Base-by-base conservation (phyloP, 2,797 vertebrate species). In the Orientallactaga sibirica region DNA sequence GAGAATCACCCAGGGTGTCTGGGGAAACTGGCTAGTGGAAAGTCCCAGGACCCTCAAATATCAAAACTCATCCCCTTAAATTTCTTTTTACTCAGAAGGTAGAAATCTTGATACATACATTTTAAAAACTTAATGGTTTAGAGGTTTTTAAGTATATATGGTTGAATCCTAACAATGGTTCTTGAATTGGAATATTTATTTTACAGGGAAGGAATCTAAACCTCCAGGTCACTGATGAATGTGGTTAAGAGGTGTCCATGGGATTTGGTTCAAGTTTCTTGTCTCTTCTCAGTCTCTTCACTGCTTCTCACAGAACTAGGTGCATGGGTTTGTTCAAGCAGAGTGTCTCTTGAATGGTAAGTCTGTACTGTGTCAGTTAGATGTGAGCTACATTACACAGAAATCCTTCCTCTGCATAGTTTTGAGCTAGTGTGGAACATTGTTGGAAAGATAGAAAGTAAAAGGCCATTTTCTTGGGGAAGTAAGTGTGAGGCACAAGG, bases 31-130 rank as follows among this genome's bases (percentile, higher is more conserved):
- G 24, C 24, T 66, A 22, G 5, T 89, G 18, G 25, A 64, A 58
- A 71, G 10, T 9, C 4, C 12, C 12, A 2, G 5, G 75, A 2
- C 22, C 76, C 14, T 67, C 27, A 70, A 77, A 9, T 16, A 7
- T 33, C 24, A 33, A 8, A 71, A 78, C 7, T 66, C 8, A 58
- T 64, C 71, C 25, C 66, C n/a, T n/a, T 52, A 74, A 75, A 71
- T 22, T 76, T 43, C 7, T 27, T 92, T 95, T 92, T 37, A 88
- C 7, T 88, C 2, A 85, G n/a, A 85, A 76, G 52, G 37, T 19
- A 76, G 24, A 64, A 64, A 41, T 5, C 58, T 82, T 88, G 52
- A 37, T 52, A 41, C 18, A 58, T 37, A 22, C 33, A 41, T 62
- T 73, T 79, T 22, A 24, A 64, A 27, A 67, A 74, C 37, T 68